Conservation (phyloP, 1,140 invertebrate genomes). For the Lepidurus couesii region DNA sequence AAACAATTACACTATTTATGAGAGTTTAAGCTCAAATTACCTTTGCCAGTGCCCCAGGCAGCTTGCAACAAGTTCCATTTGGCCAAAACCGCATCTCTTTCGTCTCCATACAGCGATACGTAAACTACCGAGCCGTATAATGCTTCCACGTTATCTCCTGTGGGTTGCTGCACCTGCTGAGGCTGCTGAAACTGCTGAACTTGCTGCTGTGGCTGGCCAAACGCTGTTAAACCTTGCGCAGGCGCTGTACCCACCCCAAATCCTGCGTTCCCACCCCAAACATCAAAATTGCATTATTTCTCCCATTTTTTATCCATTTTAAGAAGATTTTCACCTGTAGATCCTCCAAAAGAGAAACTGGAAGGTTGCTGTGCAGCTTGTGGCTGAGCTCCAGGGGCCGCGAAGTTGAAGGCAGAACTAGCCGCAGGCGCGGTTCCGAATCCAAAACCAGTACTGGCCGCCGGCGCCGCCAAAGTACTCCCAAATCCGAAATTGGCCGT, state of each 20-base stretch:
- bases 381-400: not conserved
- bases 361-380: not conserved
- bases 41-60: constrained; percentile 79
- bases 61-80: constrained; percentile 92
- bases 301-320: not conserved
- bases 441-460: constrained; percentile 45
- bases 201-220: constrained; percentile 38
- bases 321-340: not conserved
- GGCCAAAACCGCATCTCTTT: constrained; percentile 81
- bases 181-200: constrained; percentile 46
- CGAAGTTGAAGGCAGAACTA: constrained; percentile 42
- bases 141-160: constrained; percentile 57
- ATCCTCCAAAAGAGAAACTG: not conserved
- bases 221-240: constrained; percentile 30
- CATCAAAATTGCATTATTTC: constrained; percentile 48
- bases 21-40: constrained; percentile 38
- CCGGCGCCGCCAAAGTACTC: constrained; percentile 37
- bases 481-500: constrained; percentile 37
- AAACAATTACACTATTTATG: not conserved
- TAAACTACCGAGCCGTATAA: constrained; percentile 71
- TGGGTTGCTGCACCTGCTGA: constrained; percentile 44
- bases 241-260: constrained; percentile 9
- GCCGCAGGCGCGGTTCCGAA: constrained; percentile 38
- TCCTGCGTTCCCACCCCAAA: constrained; percentile 39
- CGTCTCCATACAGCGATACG: constrained; percentile 83